Evolutionary conservation across 2,797 vertebrate genomes (phyloP), one percentile per base, ranked within the genome.

Genomic region (Synaphobranchus kaupii): DNA sequence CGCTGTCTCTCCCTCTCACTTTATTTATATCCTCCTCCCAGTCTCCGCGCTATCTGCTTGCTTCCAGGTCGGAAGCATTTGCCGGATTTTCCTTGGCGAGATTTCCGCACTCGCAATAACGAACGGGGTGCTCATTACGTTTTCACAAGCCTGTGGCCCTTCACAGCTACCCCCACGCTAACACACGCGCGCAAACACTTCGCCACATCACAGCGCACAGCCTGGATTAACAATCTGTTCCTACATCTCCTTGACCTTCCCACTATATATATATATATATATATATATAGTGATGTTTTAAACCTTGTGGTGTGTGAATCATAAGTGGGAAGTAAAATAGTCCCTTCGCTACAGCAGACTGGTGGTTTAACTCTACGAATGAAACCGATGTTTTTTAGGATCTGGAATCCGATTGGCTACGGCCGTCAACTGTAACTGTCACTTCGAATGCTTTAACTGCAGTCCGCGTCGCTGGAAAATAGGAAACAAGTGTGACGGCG

Each of bases 121-220:
- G 92, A 95, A 94, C 91, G 92, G 94, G 93, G 92, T 91, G 89
- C 93, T 95, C 91, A 91, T 93, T 91, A 92, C 92, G 94, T 94
- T 95, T 94, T 94, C 94, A 95, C 95, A 93, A 93, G 92, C 89
- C 91, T 87, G 88, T 84, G 89, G 92, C 92, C 91, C 91, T 90
- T 89, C 88, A 89, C 68, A 20, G 56, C 6, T 89, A 84, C 89
- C 80, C 88, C 87, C 88, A 85, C 63, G 5, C 84, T 7, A 8
- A 10, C 63, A 17, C 84, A 86, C 88, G 25, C 50, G 20, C 17
- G 3, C 60, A 83, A 56, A 87, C 78, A 84, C 88, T 52, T 68
- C 63, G 44, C 60, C 31, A 85, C 20, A 1, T 28, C 52, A 78
- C 90, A 52, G 86, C 87, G 85, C 89, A 31, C 87, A 50, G 89